Percentiles rank a stretch among this genome's conserved stretches.
phyloP scores from a whole-genome alignment of 1,140 invertebrate genomes.

The Diachasmimorpha longicaudata region DNA sequence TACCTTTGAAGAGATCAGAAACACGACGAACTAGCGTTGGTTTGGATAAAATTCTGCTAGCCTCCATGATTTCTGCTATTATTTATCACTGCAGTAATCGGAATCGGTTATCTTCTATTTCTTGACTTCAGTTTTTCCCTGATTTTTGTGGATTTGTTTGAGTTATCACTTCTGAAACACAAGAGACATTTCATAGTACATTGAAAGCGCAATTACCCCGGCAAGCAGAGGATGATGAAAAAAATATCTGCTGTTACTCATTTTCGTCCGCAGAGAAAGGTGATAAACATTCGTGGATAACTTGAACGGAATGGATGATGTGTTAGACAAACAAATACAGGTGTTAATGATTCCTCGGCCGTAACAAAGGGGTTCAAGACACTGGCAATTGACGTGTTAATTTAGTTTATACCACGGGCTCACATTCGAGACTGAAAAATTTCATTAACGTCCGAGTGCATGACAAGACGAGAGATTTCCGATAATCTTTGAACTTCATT shows the following conservation, averaged over 20 bases:
- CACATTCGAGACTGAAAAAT: not conserved
- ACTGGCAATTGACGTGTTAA: not conserved
- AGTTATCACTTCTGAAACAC: conserved; percentile 27
- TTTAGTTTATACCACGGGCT: not conserved
- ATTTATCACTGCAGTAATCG: not conserved
- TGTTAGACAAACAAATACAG: not conserved
- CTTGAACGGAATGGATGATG: too few relatives aligned
- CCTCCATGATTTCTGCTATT: not conserved
- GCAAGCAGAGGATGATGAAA: too few relatives aligned
- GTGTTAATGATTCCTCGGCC: not conserved
- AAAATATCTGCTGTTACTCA: too few relatives aligned
- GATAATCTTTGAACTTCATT: not conserved
- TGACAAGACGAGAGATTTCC: not conserved
- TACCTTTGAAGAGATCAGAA: conserved; percentile 19
- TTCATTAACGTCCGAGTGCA: not conserved
- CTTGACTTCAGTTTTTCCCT: not conserved
- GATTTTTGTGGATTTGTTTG: not conserved
- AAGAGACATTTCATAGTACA: not conserved
- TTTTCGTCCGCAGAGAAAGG: too few relatives aligned
- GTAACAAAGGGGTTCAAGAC: not conserved
- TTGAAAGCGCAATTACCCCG: too few relatives aligned
- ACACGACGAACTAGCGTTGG: conserved; percentile 10
- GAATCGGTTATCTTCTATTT: not conserved
- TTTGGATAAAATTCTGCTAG: not conserved
- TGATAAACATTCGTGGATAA: too few relatives aligned